Conservation (phyloP, 2,888 invertebrate genomes). For the Pilophorus perplexus region DNA sequence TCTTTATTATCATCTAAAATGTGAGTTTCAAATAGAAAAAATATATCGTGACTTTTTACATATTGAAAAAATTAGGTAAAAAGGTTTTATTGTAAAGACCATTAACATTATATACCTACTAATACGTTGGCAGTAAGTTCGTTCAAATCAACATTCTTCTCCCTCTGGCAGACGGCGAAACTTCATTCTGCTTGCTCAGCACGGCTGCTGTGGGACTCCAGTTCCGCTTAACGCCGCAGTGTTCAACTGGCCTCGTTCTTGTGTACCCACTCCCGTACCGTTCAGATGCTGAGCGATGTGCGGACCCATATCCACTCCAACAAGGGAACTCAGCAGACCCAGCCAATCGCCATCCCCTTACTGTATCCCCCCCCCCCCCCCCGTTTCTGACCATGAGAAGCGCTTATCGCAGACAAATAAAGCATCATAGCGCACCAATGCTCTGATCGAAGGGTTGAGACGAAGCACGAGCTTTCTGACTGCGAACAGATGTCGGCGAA, state of each 20-base stretch:
- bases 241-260: background rate
- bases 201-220: background rate
- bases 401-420: background rate
- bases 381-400: background rate
- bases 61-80: constrained; percentile 6
- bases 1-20: background rate
- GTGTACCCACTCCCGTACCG: background rate
- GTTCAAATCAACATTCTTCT: background rate
- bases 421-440: background rate
- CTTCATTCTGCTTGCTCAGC: background rate
- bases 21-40: constrained; percentile 6
- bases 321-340: background rate
- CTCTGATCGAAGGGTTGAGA: background rate
- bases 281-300: background rate
- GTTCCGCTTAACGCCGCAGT: background rate
- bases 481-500: background rate
- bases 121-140: background rate
- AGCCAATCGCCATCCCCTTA: background rate
- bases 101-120: background rate
- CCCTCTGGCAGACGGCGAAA: background rate
- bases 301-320: background rate
- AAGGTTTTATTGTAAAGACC: background rate
- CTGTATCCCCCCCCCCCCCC: background rate
- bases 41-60: constrained; percentile 4
- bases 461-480: background rate